phyloP scores from a whole-genome alignment of 2,113 vertebrate species.

The Sialia sialis region DNA sequence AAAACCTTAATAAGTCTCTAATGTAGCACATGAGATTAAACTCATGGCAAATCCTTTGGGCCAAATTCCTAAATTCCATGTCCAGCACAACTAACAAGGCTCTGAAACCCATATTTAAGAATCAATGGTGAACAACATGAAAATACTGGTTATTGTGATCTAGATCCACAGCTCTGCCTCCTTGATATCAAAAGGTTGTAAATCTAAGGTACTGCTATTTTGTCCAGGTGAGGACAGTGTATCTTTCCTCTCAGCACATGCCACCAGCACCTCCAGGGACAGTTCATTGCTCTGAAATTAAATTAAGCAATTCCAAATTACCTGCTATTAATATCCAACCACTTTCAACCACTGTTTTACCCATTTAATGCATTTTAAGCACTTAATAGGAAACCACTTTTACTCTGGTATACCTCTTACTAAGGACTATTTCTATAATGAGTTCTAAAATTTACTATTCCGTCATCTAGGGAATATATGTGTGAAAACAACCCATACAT shows the following conservation, averaged over 20 bases:
- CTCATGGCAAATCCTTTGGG: not conserved
- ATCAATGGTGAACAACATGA: not conserved
- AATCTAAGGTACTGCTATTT: not conserved
- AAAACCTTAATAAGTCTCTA: constrained; percentile 9
- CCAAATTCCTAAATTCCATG: not conserved
- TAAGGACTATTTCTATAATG: not conserved
- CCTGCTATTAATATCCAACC: not conserved
- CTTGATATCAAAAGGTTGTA: not conserved
- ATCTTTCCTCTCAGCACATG: not conserved
- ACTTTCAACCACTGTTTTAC: not conserved
- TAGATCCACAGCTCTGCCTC: not conserved
- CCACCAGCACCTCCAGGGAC: not conserved
- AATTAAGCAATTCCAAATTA: not conserved
- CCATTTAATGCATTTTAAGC: not conserved
- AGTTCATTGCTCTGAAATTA: not conserved
- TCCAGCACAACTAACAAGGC: not conserved
- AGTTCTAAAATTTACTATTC: constrained; percentile 16
- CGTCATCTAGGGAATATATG: not conserved
- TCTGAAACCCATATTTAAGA: not conserved
- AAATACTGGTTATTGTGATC: not conserved
- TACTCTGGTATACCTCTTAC: not conserved
- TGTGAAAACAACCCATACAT: not conserved
- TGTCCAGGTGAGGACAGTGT: not conserved
- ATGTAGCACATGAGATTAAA: not conserved
- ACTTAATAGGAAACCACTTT: not conserved